Evolutionary conservation across 1,140 invertebrate species (phyloP).

Genomic region (Solen grandis): DNA sequence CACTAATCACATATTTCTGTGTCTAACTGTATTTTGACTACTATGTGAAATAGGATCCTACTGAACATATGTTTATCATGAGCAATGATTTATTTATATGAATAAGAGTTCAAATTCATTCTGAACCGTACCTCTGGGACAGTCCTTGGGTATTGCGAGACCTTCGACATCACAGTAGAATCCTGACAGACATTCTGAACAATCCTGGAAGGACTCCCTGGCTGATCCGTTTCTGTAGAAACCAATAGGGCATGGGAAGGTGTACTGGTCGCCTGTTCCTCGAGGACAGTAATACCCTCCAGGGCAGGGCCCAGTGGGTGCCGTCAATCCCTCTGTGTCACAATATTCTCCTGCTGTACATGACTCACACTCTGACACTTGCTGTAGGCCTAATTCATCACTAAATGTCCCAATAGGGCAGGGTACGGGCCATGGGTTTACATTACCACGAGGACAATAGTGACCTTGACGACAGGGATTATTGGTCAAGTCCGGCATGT

Average conservation of each 20-base stretch:
- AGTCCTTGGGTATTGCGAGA: slow-evolving; percentile 74
- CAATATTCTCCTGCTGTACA: slow-evolving; percentile 78
- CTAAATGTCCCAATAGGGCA: slow-evolving; percentile 79
- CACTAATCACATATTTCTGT: no score
- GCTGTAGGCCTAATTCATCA: slow-evolving; percentile 64
- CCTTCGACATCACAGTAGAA: slow-evolving; percentile 77
- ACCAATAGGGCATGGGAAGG: slow-evolving; percentile 76
- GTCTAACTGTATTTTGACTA: no score
- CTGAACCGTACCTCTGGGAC: slow-evolving; percentile 62
- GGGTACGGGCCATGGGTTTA: slow-evolving; percentile 74
- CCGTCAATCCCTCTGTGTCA: slow-evolving; percentile 61
- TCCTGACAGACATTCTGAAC: slow-evolving; percentile 78
- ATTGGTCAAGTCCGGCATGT: slow-evolving; percentile 69
- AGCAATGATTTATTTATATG: no score
- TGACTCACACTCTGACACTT: slow-evolving; percentile 73
- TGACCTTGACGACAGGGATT: slow-evolving; percentile 74
- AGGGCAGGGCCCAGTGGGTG: slow-evolving; percentile 67
- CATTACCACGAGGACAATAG: slow-evolving; percentile 76
- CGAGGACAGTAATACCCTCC: slow-evolving; percentile 75
- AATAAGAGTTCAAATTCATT: no score
- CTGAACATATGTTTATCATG: no score
- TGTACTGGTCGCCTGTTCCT: slow-evolving; percentile 67
- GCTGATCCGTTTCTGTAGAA: slow-evolving; percentile 78
- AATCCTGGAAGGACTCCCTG: slow-evolving; percentile 77
- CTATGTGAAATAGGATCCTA: no score